Evolutionary conservation across 2,797 vertebrate species (phyloP), one percentile per base, ranked within the genome.

Genomic region (Rhinogobio ventralis): DNA sequence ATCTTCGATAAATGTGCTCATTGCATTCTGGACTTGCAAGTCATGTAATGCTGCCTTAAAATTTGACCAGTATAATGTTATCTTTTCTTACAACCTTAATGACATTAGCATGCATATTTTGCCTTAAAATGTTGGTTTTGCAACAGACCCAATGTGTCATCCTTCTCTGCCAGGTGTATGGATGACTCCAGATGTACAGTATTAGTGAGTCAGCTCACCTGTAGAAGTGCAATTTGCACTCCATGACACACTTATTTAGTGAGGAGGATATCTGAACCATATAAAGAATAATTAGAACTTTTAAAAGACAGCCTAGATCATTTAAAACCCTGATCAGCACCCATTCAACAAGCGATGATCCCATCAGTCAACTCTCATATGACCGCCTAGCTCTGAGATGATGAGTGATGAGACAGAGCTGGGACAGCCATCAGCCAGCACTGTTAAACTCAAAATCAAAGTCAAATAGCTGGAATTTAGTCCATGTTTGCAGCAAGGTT

Each of bases 61-160:
- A 75, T n/a, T 55, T 15, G 30, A 33, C 30, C 2, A 75, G 20
- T 14, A 3, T 55, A 39, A 20, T 49, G 10, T 7, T 51, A 23
- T 36, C 10, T 20, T 23, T 36, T 8, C 14, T 30, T 14, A 28
- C 2, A 73, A 20, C 6, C 51, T 2, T 20, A 6, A 53, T 20
- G 51, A 2, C 19, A 25, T 19, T 6, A 73, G 17, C 25, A 20
- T 64, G n/a, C 57, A 20, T 28, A 33, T 30, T 28, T 28, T 49
- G 25, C 25, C 53, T 33, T 36, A 3, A 23, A 51, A 55, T 55
- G 20, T 57, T 25, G 49, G 33, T 42, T 69, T 81, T 57, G 79
- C 36, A 42, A 69, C 25, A 15, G 51, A 81, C n/a, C 7, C 25
- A 88, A 57, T 85, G 76, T 89, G 75, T 83, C 87, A 83, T 85